Base-by-base conservation (phyloP, 1,140 invertebrate species). In the Rhopalosiphum maidis region DNA sequence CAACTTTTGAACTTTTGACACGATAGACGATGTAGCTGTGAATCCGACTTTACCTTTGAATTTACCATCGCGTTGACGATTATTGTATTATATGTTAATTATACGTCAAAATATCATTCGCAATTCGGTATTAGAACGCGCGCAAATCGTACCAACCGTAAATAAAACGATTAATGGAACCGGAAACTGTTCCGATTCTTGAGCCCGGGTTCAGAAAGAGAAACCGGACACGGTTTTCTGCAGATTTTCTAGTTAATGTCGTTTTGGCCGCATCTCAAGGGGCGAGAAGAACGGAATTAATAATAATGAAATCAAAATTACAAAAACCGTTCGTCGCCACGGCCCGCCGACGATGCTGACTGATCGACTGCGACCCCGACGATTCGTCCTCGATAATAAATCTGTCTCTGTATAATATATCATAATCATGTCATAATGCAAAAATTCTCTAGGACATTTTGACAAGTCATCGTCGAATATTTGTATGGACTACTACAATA, bases 181-280 rank as follows among this genome's bases (percentile, higher is more conserved):
- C 60, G 60, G 60, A 77, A n/a, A 77, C 15, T n/a, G 60, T 77
- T 77, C 48, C 48, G 48, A 51, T 77, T 77, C n/a, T 77, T 15
- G 23, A 68, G 60, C n/a, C 30, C 60, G 60, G 15, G 60, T 77
- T 18, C 15, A 77, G 60, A 77, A 77, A 77, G 60, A 77, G 60
- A 77, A 77, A 77, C 60, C 60, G 60, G 60, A 77, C 60, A 77
- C 60, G 60, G 60, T 77, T 77, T 77, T 77, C 30, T n/a, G 60
- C 60, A n/a, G 60, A n/a, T 77, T 77, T 77, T 77, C 60, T 77
- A 77, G 30, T n/a, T n/a, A n/a, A 5, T 15, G 60, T 77, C 60
- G 4, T 77, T 15, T 0, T 0, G 18, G 30, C 30, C 30, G 30
- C 60, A 77, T n/a, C 60, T 77, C 60, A 51, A 51, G 48, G 48